Percentiles rank a stretch among this genome's conserved stretches.
phyloP scores from a whole-genome alignment of 2,113 vertebrate species.

The Naja naja region DNA sequence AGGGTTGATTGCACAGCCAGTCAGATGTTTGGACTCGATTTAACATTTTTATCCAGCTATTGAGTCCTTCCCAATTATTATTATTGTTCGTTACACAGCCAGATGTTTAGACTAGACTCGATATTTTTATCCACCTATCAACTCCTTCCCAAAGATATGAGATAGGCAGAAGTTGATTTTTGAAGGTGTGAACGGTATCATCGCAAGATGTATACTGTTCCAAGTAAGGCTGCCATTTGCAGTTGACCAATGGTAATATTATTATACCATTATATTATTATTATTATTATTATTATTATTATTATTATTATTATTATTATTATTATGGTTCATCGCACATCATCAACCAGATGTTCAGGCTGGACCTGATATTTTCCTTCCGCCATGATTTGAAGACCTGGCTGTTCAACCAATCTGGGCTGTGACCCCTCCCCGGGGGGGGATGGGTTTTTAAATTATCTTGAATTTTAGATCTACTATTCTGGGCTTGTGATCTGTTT shows the following conservation, averaged over 20 bases:
- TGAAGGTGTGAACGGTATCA: neutral
- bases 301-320: too few relatives aligned
- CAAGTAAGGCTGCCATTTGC: neutral
- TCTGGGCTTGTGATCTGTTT: too few relatives aligned
- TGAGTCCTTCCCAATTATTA: neutral
- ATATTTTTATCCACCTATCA: neutral
- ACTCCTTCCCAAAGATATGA: too few relatives aligned
- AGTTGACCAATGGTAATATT: neutral
- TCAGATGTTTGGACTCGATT: neutral
- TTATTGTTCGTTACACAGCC: neutral
- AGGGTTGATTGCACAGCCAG: constrained; percentile 11
- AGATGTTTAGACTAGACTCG: neutral
- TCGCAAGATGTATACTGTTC: neutral
- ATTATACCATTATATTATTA: too few relatives aligned
- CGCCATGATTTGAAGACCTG: too few relatives aligned
- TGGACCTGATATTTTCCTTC: neutral
- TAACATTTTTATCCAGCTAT: neutral
- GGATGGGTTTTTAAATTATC: too few relatives aligned
- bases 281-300: too few relatives aligned
- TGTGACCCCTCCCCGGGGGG: too few relatives aligned
- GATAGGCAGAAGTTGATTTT: neutral
- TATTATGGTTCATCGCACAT: neutral
- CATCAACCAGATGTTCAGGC: neutral
- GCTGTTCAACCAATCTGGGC: too few relatives aligned
- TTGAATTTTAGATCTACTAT: too few relatives aligned